Percentiles rank a stretch among this genome's conserved stretches.
Evolutionary conservation across 2,113 vertebrate genomes (phyloP).

Genomic region (Pelobates fuscus): DNA sequence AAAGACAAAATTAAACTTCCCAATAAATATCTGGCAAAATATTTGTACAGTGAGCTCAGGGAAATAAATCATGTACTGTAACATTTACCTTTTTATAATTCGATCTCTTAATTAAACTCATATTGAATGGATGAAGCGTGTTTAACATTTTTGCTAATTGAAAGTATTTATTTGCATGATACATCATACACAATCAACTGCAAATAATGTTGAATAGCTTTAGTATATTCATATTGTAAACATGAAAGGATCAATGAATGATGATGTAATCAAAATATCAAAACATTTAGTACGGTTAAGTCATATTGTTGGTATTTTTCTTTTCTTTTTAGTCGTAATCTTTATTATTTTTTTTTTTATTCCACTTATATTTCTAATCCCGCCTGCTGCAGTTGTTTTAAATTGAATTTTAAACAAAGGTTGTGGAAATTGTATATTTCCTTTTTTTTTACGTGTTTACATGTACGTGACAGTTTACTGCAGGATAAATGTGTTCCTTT

Average conservation of each 20-base stretch:
- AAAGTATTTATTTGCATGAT: slow-evolving; percentile 24
- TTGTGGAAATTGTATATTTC: background rate
- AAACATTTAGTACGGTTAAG: slow-evolving; percentile 1
- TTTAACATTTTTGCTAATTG: slow-evolving; percentile 13
- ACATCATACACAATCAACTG: slow-evolving; percentile 25
- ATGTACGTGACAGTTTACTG: background rate
- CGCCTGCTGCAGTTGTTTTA: background rate
- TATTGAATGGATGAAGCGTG: slow-evolving; percentile 16
- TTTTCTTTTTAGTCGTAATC: background rate
- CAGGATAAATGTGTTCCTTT: background rate
- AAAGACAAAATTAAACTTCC: too few relatives aligned
- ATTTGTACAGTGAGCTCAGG: background rate
- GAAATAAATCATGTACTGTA: background rate
- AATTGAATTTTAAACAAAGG: background rate
- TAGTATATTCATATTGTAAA: slow-evolving; percentile 29
- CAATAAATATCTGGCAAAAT: background rate
- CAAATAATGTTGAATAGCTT: slow-evolving; percentile 10
- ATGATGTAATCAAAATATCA: slow-evolving; percentile 35
- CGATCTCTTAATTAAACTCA: slow-evolving; percentile 33
- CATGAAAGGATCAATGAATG: slow-evolving; percentile 26
- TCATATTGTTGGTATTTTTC: background rate
- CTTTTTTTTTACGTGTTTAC: background rate
- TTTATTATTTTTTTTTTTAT: background rate
- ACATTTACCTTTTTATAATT: too few relatives aligned
- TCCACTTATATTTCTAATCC: background rate